These are phyloP conservation scores for Chelonia mydas DNA, from an alignment of 2,797 vertebrate genomes.

Conservation along the genomic window DNA sequence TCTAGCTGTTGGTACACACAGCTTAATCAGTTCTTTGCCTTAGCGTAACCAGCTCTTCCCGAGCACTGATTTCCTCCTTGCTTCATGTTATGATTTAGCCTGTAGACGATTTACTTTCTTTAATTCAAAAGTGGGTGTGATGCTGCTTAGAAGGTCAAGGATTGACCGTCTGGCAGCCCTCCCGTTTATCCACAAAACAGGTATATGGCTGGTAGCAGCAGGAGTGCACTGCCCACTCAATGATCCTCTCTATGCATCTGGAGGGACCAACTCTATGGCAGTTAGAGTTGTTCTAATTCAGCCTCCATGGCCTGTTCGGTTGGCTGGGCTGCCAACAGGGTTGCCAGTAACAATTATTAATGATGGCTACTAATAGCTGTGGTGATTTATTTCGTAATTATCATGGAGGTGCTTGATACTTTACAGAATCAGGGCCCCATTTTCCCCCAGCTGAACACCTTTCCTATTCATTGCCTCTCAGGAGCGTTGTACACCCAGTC, in stretches of 20 bases:
- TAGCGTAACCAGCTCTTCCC: too few species aligned
- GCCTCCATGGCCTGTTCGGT: not conserved
- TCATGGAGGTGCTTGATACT: not conserved
- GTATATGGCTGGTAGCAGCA: not conserved
- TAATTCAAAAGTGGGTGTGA: not conserved
- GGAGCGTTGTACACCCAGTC: not conserved
- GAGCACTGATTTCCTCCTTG: not conserved
- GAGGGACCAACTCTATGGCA: not conserved
- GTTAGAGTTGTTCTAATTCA: not conserved
- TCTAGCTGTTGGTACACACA: not conserved
- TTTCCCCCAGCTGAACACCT: slow-evolving; percentile 18
- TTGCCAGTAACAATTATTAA: slow-evolving; percentile 30
- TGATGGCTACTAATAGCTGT: slow-evolving; percentile 40
- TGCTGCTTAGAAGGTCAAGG: not conserved
- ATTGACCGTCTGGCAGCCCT: not conserved
- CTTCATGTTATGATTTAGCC: not conserved
- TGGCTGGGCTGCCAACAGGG: not conserved
- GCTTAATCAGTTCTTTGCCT: not conserved
- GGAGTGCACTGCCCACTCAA: not conserved
- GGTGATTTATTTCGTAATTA: slow-evolving; percentile 7
- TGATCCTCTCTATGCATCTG: not conserved
- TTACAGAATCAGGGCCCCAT: accelerated
- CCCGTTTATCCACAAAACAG: not conserved
- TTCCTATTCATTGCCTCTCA: not conserved
- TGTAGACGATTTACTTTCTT: not conserved